Base-by-base conservation (phyloP, 2,797 vertebrate genomes). In the Rhincodon typus region DNA sequence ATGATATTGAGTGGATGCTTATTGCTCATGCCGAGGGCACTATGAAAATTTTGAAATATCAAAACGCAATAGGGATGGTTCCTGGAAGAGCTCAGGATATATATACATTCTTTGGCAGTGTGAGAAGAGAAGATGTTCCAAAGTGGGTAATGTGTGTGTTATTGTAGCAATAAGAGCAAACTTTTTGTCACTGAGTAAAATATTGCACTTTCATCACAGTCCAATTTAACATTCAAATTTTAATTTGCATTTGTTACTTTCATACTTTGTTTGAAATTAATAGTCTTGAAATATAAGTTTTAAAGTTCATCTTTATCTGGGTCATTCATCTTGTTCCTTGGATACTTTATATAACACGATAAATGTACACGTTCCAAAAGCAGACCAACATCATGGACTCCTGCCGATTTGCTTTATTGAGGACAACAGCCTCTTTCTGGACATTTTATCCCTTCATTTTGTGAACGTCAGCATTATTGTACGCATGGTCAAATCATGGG, bases 1-100 rank as follows among this genome's bases (percentile, higher is more conserved):
- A 95, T 77, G 50, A 95, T 95, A 77, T 95, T 95, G 94, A 95
- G 30, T 74, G 70, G 70, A 42, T 74, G 72, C 70, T 95, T 95
- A 77, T 95, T 95, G 94, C 46, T 95, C 46, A 77, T 57, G 70
- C 69, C 94, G 74, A 77, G 46, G 70, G 94, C 69, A 72, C 70
- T 53, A 50, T 77, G 30, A 50, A 46, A 57, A 77, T 95, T 19
- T 77, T 95, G 70, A 95, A 95, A 77, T 95, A 95, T 95, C 94
- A 74, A 10, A 38, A 50, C 19, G 4, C 46, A 70, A 46, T 42
- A 72, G n/a, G 38, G 94, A 74, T n/a, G 27, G 72, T 77, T 95
- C 69, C 74, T 69, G n/a, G 38, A 67, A 93, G 66, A 93, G 19
- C 38, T 8, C 34, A 10, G n/a, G 19, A 42, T 21, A 3, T 69